Evolutionary conservation across 2,797 vertebrate species (phyloP), one percentile per base, ranked within the genome.

Genomic region (Spheniscus humboldti): DNA sequence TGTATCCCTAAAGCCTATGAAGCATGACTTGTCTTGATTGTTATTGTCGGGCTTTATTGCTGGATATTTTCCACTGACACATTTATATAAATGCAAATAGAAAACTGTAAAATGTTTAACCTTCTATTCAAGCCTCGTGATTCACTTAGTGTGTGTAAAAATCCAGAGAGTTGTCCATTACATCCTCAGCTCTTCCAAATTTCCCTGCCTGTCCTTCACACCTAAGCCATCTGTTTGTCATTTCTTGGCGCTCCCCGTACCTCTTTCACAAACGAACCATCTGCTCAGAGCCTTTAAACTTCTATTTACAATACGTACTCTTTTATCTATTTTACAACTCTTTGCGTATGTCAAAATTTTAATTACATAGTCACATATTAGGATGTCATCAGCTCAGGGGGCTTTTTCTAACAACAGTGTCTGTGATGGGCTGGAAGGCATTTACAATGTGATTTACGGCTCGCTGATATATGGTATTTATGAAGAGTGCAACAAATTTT

Each of bases 221-320:
- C 94, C 86, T 43, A 73, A 96, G 79, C 98, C 98, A 97, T 98
- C 98, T 98, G 97, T 78, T 94, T 95, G 73, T 90, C 90, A 84
- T 90, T 92, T 97, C 91, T 74, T 96, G 97, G 96, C 95, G 31
- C 93, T 93, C 74, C 96, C 90, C 39, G 22, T 95, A 96, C 95
- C 97, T 97, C 96, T 96, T 68, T 96, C 80, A 91, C 90, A 69
- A 96, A 83, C 37, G 74, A 88, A 20, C 97, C 98, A 98, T 98
- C 98, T 98, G 98, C 90, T 98, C 76, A 39, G 91, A 95, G 95
- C 96, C 95, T 97, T 98, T 94, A 94, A 93, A 78, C 90, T 97
- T 92, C 97, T 98, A 96, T 96, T 97, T 95, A 83, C 93, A 93
- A 79, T 67, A 81, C 94, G 74, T 91, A 80, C 75, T 85, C 91